These are phyloP conservation scores for Notiomystis cincta DNA, from an alignment of 2,113 vertebrate genomes.

Conservation along the genomic window DNA sequence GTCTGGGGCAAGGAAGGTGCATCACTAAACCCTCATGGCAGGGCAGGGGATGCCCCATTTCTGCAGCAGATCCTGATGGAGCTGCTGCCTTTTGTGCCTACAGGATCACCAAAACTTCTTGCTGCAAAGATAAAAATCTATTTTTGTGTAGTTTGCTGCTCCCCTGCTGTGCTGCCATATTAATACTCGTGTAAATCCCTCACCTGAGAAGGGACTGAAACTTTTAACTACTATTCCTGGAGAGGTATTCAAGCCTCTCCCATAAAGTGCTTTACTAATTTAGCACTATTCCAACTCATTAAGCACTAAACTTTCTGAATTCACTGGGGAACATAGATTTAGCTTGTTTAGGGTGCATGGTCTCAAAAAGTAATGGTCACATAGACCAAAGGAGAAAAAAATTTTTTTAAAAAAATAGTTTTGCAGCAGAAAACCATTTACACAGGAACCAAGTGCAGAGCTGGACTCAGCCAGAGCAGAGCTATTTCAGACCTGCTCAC, in stretches of 20 bases:
- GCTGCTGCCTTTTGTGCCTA: neutral
- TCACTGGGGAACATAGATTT: neutral
- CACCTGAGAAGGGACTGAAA: neutral
- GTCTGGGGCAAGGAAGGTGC: accelerated
- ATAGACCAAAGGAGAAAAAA: too few species aligned
- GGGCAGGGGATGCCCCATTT: neutral
- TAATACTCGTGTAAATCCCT: neutral
- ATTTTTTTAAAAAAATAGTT: neutral
- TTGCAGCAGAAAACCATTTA: neutral
- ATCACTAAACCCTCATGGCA: neutral
- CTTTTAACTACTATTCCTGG: neutral
- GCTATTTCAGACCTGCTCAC: neutral
- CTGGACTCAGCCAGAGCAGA: accelerated
- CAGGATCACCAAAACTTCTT: neutral
- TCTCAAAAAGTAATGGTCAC: neutral
- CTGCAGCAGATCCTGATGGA: neutral
- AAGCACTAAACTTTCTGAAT: neutral
- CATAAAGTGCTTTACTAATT: neutral
- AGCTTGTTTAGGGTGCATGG: neutral
- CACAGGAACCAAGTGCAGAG: neutral
- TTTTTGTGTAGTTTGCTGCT: neutral
- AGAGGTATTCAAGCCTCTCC: neutral
- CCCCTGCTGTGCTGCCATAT: neutral
- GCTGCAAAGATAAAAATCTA: neutral
- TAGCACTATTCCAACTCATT: neutral